Conservation (phyloP, 2,888 invertebrate genomes). For the Abrostola triplasia region DNA sequence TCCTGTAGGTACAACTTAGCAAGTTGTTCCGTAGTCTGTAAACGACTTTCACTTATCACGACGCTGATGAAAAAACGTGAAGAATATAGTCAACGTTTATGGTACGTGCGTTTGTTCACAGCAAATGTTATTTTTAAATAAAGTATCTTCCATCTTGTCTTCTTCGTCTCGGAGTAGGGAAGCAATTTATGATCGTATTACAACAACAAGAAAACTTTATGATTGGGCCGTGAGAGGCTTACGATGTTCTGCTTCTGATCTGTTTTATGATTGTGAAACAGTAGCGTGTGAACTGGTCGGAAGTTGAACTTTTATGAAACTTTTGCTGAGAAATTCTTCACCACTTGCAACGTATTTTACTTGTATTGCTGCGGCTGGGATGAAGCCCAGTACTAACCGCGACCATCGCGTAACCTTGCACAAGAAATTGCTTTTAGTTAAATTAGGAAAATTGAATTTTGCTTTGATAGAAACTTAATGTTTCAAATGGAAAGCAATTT, state of each 20-base stretch:
- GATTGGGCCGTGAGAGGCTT: not conserved
- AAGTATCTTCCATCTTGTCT: constrained; percentile 33
- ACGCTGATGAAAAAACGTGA: constrained; percentile 39
- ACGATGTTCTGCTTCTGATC: too few species aligned
- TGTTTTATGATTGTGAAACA: too few species aligned
- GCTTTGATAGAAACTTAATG: constrained; percentile 1
- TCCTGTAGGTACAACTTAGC: constrained; percentile 17
- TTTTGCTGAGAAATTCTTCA: not conserved
- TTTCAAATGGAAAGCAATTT: not conserved
- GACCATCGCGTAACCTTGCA: not conserved
- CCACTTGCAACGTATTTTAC: not conserved
- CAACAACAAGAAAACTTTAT: constrained; percentile 23
- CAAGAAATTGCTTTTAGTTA: constrained; percentile 5
- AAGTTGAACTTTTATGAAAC: too few species aligned
- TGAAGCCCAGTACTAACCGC: not conserved
- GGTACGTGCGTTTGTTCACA: constrained; percentile 28
- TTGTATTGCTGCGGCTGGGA: not conserved
- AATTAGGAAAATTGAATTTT: constrained; percentile 3
- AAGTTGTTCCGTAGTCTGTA: constrained; percentile 25
- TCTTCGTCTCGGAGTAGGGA: constrained; percentile 14
- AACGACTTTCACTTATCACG: constrained; percentile 44
- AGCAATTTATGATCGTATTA: constrained; percentile 12
- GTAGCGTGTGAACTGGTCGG: too few species aligned
- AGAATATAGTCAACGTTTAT: constrained; percentile 33
- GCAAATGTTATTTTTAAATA: constrained; percentile 29